A percentile compares a stretch with the other conserved stretches of the same genome.
These are phyloP conservation scores for Euglossa dilemma DNA, from an alignment of 1,140 invertebrate species.

Conservation along the genomic window DNA sequence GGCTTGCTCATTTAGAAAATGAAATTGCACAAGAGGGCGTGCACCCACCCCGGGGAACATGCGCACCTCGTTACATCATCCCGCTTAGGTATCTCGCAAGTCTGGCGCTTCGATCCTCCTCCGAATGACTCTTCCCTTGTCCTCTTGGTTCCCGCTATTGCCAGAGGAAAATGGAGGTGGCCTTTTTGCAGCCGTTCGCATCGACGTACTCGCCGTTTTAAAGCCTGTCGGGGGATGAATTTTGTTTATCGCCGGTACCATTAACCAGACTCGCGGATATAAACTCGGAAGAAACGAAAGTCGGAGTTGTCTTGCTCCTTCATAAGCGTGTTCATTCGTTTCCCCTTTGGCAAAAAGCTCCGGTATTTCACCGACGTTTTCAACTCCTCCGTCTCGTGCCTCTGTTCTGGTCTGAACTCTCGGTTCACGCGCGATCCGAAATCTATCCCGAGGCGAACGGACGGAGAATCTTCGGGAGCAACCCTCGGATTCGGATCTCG, in stretches of 20 bases:
- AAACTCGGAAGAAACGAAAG: slow-evolving; percentile 18
- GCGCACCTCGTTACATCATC: slow-evolving; percentile 71
- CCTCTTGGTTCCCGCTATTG: slow-evolving; percentile 31
- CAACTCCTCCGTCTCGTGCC: too few species aligned
- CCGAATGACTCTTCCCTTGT: slow-evolving; percentile 24
- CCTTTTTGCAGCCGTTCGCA: slow-evolving; percentile 33
- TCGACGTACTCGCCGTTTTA: slow-evolving; percentile 53
- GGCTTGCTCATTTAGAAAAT: slow-evolving; percentile 72
- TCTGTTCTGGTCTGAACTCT: too few species aligned
- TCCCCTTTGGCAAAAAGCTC: neutral
- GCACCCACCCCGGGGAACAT: slow-evolving; percentile 72
- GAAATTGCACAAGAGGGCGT: slow-evolving; percentile 75
- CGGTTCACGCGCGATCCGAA: too few species aligned
- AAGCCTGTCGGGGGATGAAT: slow-evolving; percentile 41
- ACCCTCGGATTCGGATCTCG: too few species aligned
- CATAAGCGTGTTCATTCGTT: neutral
- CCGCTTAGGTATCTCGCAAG: slow-evolving; percentile 57
- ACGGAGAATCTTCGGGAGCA: too few species aligned
- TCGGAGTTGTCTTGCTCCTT: neutral
- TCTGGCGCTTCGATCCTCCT: slow-evolving; percentile 63
- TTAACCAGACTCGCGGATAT: slow-evolving; percentile 32
- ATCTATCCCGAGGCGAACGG: too few species aligned
- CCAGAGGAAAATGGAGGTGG: slow-evolving; percentile 56
- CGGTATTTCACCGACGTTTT: neutral
- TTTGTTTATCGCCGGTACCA: slow-evolving; percentile 53